These are phyloP conservation scores for Graphium colonna DNA, from an alignment of 2,888 invertebrate species.

Conservation along the genomic window DNA sequence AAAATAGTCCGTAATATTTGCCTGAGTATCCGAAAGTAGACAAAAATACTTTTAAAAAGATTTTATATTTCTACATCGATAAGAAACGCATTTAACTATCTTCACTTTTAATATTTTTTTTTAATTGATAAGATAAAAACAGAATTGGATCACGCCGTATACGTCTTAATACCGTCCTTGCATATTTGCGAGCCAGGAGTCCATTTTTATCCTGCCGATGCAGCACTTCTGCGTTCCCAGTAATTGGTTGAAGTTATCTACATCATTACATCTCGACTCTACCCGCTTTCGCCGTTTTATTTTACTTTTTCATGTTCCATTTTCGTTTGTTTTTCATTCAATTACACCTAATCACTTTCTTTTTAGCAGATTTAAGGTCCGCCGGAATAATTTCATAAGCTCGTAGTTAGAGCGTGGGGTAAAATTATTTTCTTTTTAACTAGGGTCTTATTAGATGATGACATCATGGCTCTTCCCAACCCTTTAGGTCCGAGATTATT, in stretches of 20 bases:
- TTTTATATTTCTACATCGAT: too few relatives aligned
- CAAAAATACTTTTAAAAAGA: too few relatives aligned
- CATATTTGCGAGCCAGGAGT: slow-evolving; percentile 62
- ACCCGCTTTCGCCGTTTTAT: slow-evolving; percentile 63
- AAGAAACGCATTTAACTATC: too few relatives aligned
- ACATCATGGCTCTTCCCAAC: too few relatives aligned
- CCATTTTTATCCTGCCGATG: slow-evolving; percentile 72
- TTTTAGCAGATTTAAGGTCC: slow-evolving; percentile 3
- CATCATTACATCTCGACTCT: slow-evolving; percentile 76
- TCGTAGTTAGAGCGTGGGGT: too few relatives aligned
- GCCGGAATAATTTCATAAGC: slow-evolving; percentile 51
- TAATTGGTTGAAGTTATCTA: slow-evolving; percentile 78
- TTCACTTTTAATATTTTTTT: too few relatives aligned
- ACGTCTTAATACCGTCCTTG: slow-evolving; percentile 40
- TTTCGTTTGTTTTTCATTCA: slow-evolving; percentile 75
- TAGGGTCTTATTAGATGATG: too few relatives aligned
- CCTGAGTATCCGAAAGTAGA: too few relatives aligned
- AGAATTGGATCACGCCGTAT: slow-evolving; percentile 19
- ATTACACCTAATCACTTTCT: slow-evolving; percentile 58
- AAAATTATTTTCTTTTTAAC: too few relatives aligned
- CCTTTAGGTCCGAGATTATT: too few relatives aligned
- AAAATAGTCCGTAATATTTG: too few relatives aligned
- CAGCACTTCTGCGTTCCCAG: slow-evolving; percentile 67
- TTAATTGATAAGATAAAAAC: too few relatives aligned
- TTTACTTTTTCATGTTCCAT: slow-evolving; percentile 62